phyloP scores from a whole-genome alignment of 64 coral and sea anemone genomes.

The Actinia equina region DNA sequence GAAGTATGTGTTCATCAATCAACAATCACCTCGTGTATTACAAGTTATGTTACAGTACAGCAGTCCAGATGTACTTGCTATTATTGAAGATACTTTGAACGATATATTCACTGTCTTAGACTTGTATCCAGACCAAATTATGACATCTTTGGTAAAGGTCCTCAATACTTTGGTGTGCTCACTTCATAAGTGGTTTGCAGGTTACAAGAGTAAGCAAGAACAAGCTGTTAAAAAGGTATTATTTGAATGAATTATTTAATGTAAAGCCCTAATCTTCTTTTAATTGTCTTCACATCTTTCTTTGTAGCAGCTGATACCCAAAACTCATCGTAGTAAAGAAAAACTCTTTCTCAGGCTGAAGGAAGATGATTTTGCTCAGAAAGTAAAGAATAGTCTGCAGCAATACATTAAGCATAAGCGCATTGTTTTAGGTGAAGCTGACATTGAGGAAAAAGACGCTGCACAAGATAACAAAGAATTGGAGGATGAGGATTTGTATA shows the following conservation, averaged over 20 bases:
- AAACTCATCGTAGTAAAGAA: not conserved
- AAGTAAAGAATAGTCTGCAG: conserved; percentile 56
- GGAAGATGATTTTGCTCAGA: not conserved
- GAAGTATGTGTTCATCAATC: conserved; percentile 87
- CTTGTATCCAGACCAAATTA: conserved; percentile 68
- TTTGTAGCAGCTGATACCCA: not conserved
- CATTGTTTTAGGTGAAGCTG: conserved; percentile 55
- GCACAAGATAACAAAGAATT: not conserved
- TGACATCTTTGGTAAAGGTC: conserved; percentile 64
- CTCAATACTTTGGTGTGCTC: conserved; percentile 66
- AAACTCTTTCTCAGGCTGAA: not conserved
- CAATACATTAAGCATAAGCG: conserved; percentile 82
- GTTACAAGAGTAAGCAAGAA: not conserved
- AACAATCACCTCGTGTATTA: conserved; percentile 67
- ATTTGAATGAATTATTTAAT: too few relatives aligned
- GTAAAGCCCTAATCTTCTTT: too few relatives aligned
- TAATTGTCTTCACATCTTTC: not conserved
- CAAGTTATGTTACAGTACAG: conserved; percentile 90
- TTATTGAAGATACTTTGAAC: conserved; percentile 79
- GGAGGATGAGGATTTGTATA: conserved; percentile 39
- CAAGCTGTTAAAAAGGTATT: not conserved
- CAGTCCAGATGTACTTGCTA: conserved; percentile 63
- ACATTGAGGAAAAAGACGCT: conserved; percentile 27
- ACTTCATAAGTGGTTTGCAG: conserved; percentile 68
- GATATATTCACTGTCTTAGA: conserved; percentile 88